Evolutionary conservation across 2,888 invertebrate genomes (phyloP).

Genomic region (Glaucopsyche alexis): DNA sequence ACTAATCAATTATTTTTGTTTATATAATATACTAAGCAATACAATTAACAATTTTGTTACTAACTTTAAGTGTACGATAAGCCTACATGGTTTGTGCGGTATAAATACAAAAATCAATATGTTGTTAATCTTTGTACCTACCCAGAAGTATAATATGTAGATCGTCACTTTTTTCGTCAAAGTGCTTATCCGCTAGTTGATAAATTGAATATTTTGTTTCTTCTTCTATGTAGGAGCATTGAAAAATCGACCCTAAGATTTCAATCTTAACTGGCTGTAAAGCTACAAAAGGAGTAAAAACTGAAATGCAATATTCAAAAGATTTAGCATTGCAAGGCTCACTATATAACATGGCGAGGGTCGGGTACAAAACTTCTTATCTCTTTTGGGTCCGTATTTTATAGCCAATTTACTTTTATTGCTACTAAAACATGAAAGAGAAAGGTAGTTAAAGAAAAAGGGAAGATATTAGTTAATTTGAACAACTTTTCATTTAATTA

Average conservation of each 20-base stretch:
- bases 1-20: no score
- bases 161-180: neutral
- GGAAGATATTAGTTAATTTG: constrained; percentile 15
- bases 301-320: constrained; percentile 12
- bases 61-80: no score
- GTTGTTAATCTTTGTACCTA: no score
- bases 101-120: no score
- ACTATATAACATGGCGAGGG: constrained; percentile 4
- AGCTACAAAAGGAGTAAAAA: neutral
- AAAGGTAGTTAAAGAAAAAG: constrained; percentile 17
- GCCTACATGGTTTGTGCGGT: no score
- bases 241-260: neutral
- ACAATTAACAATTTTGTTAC: no score
- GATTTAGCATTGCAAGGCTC: neutral
- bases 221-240: neutral
- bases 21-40: no score
- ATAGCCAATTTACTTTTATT: constrained; percentile 20
- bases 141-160: neutral
- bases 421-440: constrained; percentile 16
- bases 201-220: neutral
- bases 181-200: neutral
- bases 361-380: constrained; percentile 17
- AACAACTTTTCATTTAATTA: neutral
- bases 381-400: constrained; percentile 20
- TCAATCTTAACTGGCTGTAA: neutral